Evolutionary conservation across 2,888 invertebrate species (phyloP), one percentile per base, ranked within the genome.

Genomic region (Lasioglossum calceatum): DNA sequence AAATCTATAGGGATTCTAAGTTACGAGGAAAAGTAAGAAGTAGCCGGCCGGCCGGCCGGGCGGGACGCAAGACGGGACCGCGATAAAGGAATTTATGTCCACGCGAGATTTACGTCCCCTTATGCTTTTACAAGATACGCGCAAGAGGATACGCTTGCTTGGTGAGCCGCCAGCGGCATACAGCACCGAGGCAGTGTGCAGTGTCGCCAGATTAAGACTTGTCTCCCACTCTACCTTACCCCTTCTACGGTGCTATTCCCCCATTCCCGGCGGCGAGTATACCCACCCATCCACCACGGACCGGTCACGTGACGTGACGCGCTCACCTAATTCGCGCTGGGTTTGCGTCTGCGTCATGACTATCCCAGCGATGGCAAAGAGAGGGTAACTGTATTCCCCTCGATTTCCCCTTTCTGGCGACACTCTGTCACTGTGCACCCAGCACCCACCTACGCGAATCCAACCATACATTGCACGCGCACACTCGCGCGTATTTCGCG

Each of bases 51-150:
- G 61, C 4, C 19, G 58, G 72, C 77, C 75, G 80, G 58, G 73
- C 81, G 54, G 77, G 80, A 58, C 72, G 87, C 86, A 90, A 92
- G 91, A 91, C 89, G 88, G 84, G 81, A 64, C 88, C 84, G 89
- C 90, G 92, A 92, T 93, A 93, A 92, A 92, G 89, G 91, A 93
- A 94, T 94, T 93, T 92, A 93, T 92, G 92, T 92, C 91, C 91
- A 90, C 89, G 84, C 88, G 89, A 93, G 93, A 93, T 93, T 93
- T 93, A 93, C 92, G 93, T 92, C 82, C 82, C 85, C 86, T 87
- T 84, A 88, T 88, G 88, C 90, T 89, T 91, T 91, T 90, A 92
- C 91, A 85, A 85, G 85, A 85, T 78, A 88, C 88, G 84, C 87
- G 82, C 81, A 84, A 80, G 54, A 78, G 84, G 85, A 80, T 83